Base-by-base conservation (phyloP, 2,113 vertebrate species). In the Nanorana parkeri region DNA sequence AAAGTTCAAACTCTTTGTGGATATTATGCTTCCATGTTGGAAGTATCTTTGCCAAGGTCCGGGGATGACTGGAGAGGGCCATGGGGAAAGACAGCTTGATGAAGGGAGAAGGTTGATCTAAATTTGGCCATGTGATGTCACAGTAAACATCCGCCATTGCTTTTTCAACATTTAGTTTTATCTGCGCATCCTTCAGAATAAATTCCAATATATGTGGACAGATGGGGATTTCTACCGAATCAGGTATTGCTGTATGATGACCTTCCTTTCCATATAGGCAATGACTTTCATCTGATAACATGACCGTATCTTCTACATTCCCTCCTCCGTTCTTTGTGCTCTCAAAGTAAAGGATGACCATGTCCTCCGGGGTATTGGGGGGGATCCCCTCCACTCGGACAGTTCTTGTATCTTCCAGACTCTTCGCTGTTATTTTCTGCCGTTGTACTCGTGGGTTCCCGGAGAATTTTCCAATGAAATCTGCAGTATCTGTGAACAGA, bases 231-330 rank as follows among this genome's bases (percentile, higher is more conserved):
- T 65, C 89, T 51, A 95, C 41, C 5, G 91, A 83, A 64, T 93
- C 90, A 13, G 95, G 96, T 26, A 93, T 90, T 84, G 91, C 95
- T 61, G 93, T 77, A 29, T 85, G 55, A 1, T 93, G 96, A 58
- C 91, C 92, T 28, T 95, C 91, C 84, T 94, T 92, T 5, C 95
- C 96, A 66, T 97, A 98, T 0, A 98, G 87, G n/a, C 95, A 94
- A 41, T 86, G 84, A 78, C 92, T 88, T 16, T 95, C 92, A 1
- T 87, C 88, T 17, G 90, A 86, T 72, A 92, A 83, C 16, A 87
- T 84, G 3, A 77, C 28, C n/a, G 93, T 73, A 0, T 68, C 51
- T 56, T 87, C 86, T 1, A 94, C 79, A 4, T 80, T 88, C 0
- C 91, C 95, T 8, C 84, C 91, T 80, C 93, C 93, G 0, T 87